phyloP scores from a whole-genome alignment of 2,888 invertebrate species.

The Helobdella robusta region DNA sequence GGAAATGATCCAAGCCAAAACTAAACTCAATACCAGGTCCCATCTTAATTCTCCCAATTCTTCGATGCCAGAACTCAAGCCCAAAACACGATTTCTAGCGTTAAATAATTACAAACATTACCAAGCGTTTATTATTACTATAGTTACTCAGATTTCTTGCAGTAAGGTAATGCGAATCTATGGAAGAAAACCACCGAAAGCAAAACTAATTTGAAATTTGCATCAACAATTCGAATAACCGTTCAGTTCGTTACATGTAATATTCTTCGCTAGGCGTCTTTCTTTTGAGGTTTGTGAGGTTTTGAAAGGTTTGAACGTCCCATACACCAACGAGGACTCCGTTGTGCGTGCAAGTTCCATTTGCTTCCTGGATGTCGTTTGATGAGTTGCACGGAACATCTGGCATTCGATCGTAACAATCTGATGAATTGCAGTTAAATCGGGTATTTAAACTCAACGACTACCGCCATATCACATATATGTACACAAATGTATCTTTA shows the following conservation, averaged over 20 bases:
- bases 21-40: constrained; percentile 43
- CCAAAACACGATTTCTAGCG: constrained; percentile 36
- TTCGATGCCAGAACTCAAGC: constrained; percentile 40
- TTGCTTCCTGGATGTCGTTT: constrained; percentile 7
- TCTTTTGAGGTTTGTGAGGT: constrained; percentile 34
- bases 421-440: constrained; percentile 17
- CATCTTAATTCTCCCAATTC: constrained; percentile 42
- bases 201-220: background rate
- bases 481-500: too few relatives aligned
- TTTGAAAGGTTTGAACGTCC: constrained; percentile 31
- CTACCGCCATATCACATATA: too few relatives aligned
- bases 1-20: constrained; percentile 45
- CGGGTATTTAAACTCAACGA: too few relatives aligned
- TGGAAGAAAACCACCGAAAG: too few relatives aligned
- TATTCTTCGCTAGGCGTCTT: constrained; percentile 44
- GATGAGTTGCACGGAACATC: constrained; percentile 25
- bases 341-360: constrained; percentile 34
- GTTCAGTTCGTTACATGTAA: constrained; percentile 40
- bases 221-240: background rate
- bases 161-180: too few relatives aligned
- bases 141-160: too few relatives aligned
- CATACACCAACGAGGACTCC: constrained; percentile 31
- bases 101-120: too few relatives aligned
- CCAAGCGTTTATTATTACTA: background rate
- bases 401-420: constrained; percentile 29